These are phyloP conservation scores for Limnephilus marmoratus DNA, from an alignment of 2,888 invertebrate species.

Conservation along the genomic window DNA sequence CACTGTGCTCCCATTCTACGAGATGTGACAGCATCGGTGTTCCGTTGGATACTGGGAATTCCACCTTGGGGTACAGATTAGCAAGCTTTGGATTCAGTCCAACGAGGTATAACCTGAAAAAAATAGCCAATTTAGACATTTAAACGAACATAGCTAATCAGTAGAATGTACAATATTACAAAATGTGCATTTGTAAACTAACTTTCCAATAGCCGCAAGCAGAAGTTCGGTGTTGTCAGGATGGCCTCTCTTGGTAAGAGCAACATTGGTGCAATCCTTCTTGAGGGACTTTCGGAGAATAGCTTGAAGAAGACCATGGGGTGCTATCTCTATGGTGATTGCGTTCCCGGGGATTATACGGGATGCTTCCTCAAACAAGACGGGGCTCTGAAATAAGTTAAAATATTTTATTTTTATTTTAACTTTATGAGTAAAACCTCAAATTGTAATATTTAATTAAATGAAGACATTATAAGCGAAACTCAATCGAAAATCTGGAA, in stretches of 20 bases:
- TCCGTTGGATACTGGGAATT: conserved; percentile 90
- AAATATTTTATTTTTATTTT: no score
- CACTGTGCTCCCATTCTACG: conserved; percentile 92
- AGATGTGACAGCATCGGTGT: conserved; percentile 91
- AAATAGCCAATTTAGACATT: neutral
- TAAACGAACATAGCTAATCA: neutral
- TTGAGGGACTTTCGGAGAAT: conserved; percentile 88
- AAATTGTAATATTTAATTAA: no score
- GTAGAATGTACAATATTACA: neutral
- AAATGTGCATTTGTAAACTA: conserved; percentile 68
- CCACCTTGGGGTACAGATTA: conserved; percentile 85
- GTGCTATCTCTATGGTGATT: conserved; percentile 92
- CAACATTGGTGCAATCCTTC: conserved; percentile 83
- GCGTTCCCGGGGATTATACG: conserved; percentile 88
- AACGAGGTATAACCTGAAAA: conserved; percentile 83
- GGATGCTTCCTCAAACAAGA: conserved; percentile 89
- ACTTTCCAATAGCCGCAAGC: conserved; percentile 82
- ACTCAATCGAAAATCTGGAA: no score
- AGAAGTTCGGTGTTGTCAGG: conserved; percentile 81
- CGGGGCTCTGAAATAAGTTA: conserved; percentile 78
- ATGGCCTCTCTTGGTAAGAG: conserved; percentile 85
- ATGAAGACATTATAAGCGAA: no score
- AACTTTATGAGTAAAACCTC: no score
- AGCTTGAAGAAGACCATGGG: conserved; percentile 92
- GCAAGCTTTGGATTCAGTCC: conserved; percentile 87